These are phyloP conservation scores for Oncorhynchus kisutch DNA, from an alignment of 2,113 vertebrate genomes.

Conservation along the genomic window DNA sequence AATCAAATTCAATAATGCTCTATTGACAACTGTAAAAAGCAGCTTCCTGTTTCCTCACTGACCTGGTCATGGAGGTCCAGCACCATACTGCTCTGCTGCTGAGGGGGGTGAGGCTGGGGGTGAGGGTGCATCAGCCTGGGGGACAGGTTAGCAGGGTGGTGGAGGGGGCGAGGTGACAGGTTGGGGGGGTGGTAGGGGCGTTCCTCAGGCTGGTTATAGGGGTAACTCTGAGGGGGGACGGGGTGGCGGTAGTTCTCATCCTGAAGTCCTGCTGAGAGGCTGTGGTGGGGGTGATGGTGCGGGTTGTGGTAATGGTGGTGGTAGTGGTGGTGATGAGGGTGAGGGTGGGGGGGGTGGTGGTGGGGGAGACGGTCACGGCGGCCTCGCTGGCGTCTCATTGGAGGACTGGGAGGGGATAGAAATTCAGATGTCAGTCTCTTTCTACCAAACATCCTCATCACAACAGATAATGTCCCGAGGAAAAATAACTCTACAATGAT, in stretches of 20 bases:
- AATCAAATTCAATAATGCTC: too few species aligned
- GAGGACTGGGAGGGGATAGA: conserved; percentile 77
- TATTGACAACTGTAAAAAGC: too few species aligned
- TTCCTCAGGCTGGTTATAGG: conserved; percentile 90
- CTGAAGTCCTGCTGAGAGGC: conserved; percentile 74
- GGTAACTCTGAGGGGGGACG: conserved; percentile 69
- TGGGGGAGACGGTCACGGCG: conserved; percentile 90
- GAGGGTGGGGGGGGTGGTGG: neutral
- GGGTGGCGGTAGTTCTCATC: conserved; percentile 94
- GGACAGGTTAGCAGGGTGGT: conserved; percentile 77
- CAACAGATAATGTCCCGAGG: too few species aligned
- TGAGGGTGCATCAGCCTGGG: conserved; percentile 64
- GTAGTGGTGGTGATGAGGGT: conserved; percentile 72
- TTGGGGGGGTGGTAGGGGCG: conserved; percentile 92
- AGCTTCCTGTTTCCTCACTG: neutral
- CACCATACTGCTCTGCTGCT: conserved; percentile 89
- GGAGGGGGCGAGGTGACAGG: conserved; percentile 88
- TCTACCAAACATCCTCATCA: too few species aligned
- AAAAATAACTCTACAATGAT: too few species aligned
- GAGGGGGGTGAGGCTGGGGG: conserved; percentile 55
- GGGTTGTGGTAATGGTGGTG: conserved; percentile 39
- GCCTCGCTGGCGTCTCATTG: conserved; percentile 90
- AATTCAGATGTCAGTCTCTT: neutral
- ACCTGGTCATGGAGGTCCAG: conserved; percentile 98
- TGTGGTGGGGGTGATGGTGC: conserved; percentile 69